A percentile compares a stretch with the other conserved stretches of the same genome.
These are phyloP conservation scores for Coenonympha arcania DNA, from an alignment of 2,888 invertebrate genomes.

Conservation along the genomic window DNA sequence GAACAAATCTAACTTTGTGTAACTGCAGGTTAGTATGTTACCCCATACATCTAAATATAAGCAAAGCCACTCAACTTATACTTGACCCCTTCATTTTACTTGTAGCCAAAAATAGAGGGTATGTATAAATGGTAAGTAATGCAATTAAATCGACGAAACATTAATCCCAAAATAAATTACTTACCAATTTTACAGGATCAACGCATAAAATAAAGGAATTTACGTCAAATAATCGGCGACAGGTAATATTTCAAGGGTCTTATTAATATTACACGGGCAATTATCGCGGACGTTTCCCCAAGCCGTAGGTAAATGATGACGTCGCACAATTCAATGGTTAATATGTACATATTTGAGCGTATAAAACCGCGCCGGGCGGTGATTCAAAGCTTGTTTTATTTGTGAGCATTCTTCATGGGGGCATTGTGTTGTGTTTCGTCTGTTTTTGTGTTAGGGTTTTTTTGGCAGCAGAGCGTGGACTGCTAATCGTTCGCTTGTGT, in stretches of 20 bases:
- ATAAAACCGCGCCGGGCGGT: conserved; percentile 33
- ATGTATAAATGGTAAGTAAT: too few relatives aligned
- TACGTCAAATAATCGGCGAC: conserved; percentile 16
- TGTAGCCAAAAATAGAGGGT: too few relatives aligned
- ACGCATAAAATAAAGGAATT: conserved; percentile 27
- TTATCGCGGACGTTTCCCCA: conserved; percentile 38
- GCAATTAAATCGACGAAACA: neutral
- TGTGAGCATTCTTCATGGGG: conserved; percentile 55
- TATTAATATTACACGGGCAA: conserved; percentile 45
- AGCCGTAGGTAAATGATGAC: conserved; percentile 42
- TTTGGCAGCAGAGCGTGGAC: conserved; percentile 31
- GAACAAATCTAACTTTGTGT: too few relatives aligned
- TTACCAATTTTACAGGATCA: conserved; percentile 1
- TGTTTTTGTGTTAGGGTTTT: conserved; percentile 42
- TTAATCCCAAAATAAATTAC: neutral
- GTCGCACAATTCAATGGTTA: conserved; percentile 35
- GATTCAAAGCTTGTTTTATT: conserved; percentile 49
- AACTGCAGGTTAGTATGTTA: too few relatives aligned
- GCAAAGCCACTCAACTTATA: too few relatives aligned
- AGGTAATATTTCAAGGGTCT: conserved; percentile 33
- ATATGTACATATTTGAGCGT: conserved; percentile 41
- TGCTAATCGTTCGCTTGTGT: conserved; percentile 56
- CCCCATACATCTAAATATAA: too few relatives aligned
- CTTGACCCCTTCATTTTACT: too few relatives aligned
- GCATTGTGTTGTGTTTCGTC: conserved; percentile 51